These are phyloP conservation scores for Trematomus loennbergii DNA, from an alignment of 2,113 vertebrate genomes.

Conservation along the genomic window DNA sequence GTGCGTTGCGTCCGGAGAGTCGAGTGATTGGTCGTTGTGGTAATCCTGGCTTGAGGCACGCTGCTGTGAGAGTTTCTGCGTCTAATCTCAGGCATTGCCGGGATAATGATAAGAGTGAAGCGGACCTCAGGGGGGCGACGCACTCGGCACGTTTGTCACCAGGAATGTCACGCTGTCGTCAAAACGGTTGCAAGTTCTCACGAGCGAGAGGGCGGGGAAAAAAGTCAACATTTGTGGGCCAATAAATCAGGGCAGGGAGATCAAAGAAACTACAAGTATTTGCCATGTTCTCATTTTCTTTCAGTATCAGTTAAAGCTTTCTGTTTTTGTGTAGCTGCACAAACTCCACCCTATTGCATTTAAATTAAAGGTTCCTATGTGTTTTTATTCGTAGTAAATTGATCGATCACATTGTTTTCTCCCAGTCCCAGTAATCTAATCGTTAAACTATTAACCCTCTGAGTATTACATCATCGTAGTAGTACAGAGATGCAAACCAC, in stretches of 20 bases:
- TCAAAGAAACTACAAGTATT: neutral
- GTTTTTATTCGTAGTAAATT: too few relatives aligned
- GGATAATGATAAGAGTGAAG: slow-evolving; percentile 72
- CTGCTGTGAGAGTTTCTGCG: slow-evolving; percentile 58
- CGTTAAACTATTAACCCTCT: too few relatives aligned
- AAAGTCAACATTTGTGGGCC: neutral
- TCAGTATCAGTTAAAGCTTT: neutral
- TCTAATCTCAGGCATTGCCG: slow-evolving; percentile 68
- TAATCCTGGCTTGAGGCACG: slow-evolving; percentile 66
- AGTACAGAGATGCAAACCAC: neutral
- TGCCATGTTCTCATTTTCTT: neutral
- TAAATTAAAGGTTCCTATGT: too few relatives aligned
- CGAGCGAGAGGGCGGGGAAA: neutral
- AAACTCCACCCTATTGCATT: too few relatives aligned
- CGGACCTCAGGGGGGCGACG: slow-evolving; percentile 33
- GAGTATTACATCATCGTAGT: neutral
- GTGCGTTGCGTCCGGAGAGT: slow-evolving; percentile 69
- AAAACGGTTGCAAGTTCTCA: slow-evolving; percentile 38
- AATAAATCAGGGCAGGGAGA: slow-evolving; percentile 26
- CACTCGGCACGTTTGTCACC: slow-evolving; percentile 55
- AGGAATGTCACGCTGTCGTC: slow-evolving; percentile 62
- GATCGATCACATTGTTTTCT: too few relatives aligned
- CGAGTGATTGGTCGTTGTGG: slow-evolving; percentile 72
- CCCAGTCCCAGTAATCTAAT: too few relatives aligned
- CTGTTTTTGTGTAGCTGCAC: too few relatives aligned